Conservation (phyloP, 2,888 invertebrate genomes). For the Idaea biselata region DNA sequence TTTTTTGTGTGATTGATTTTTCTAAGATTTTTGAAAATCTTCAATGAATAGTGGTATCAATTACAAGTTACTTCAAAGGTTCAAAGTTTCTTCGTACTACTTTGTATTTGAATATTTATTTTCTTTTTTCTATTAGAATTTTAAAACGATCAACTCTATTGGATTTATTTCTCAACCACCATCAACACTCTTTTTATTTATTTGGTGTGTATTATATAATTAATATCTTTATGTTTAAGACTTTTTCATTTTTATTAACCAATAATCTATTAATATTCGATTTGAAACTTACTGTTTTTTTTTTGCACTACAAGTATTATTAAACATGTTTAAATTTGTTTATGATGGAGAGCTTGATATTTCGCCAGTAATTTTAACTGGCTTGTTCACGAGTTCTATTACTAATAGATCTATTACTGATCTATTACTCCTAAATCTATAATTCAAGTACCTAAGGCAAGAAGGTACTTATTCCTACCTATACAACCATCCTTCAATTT, state of each 20-base stretch:
- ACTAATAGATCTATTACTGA: too few relatives aligned
- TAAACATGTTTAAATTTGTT: too few relatives aligned
- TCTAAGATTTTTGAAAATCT: background rate
- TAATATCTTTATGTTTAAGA: too few relatives aligned
- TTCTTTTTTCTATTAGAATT: background rate
- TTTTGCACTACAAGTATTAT: too few relatives aligned
- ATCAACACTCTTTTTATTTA: background rate
- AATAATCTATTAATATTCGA: background rate
- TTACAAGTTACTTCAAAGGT: too few relatives aligned
- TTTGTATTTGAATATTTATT: background rate
- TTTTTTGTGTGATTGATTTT: background rate
- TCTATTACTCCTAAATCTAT: too few relatives aligned
- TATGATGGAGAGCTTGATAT: too few relatives aligned
- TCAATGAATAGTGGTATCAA: background rate
- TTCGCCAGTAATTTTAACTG: too few relatives aligned
- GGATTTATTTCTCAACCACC: background rate
- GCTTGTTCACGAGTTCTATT: too few relatives aligned
- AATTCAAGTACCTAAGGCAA: too few relatives aligned
- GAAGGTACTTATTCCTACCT: too few relatives aligned
- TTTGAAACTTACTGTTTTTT: too few relatives aligned
- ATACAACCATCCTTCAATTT: background rate
- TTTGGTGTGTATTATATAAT: background rate
- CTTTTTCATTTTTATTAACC: background rate
- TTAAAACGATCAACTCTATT: background rate
- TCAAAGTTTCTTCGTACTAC: background rate